Evolutionary conservation across 2,113 vertebrate species (phyloP), one percentile per base, ranked within the genome.

Genomic region (Cynopterus brachyotis): DNA sequence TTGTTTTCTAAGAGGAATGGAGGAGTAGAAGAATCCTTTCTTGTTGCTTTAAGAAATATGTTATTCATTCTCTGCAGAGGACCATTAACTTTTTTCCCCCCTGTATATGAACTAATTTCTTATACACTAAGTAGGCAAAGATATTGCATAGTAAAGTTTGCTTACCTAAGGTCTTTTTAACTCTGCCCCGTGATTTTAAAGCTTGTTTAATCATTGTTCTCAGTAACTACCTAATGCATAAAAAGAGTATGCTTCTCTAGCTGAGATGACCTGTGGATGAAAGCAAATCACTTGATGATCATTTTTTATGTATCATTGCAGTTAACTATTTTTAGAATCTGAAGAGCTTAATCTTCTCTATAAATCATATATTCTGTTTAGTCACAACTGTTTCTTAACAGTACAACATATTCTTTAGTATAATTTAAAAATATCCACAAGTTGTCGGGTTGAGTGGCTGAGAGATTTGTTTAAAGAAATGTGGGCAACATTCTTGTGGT

Each of bases 391-490:
- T 73, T 94, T 89, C 81, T 88, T 81, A 42, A 93, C 24, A 67
- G n/a, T 70, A 7, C 93, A 89, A 78, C 66, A 66, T 67, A 79
- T 85, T 94, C 15, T 96, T 15, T 55, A 64, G 37, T 70, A 37
- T 86, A 92, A 89, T 94, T 96, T 94, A 22, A 85, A 96, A 81
- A 91, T 50, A 89, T 55, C 47, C 79, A 53, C 78, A 82, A 87
- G 75, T 92, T 94, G 45, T 92, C 37, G 81, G 60, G 6, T 88
- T 57, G 57, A 94, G 22, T 90, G 47, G 1, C 69, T 87, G 28
- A 92, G 80, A 90, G 35, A 64, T 92, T 97, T 96, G 85, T 67
- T 96, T 87, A 82, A 94, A 94, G 93, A 96, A 95, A 81, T 85
- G 78, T 94, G 96, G 64, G n/a, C 37, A 91, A 78, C 60, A 73